These are phyloP conservation scores for Onthophagus sagittarius DNA, from an alignment of 2,888 invertebrate species.

Conservation along the genomic window DNA sequence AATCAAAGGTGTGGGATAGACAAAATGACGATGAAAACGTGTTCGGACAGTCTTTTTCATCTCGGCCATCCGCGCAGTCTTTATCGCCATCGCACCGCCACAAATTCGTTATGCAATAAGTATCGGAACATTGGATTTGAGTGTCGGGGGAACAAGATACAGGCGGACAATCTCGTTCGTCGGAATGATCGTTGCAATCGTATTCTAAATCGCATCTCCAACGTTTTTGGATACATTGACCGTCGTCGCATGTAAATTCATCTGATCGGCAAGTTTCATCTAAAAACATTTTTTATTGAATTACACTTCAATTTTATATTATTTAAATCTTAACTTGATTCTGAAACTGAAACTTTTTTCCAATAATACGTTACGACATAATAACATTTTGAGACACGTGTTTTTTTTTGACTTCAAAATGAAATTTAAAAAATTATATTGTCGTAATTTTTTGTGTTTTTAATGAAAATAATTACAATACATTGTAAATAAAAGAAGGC, in stretches of 20 bases:
- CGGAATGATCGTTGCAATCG: constrained; percentile 82
- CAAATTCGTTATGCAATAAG: constrained; percentile 71
- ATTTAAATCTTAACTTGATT: no score
- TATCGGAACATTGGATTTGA: constrained; percentile 72
- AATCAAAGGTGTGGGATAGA: constrained; percentile 69
- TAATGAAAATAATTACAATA: no score
- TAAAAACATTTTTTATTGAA: constrained; percentile 38
- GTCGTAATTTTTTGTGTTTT: no score
- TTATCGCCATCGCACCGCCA: constrained; percentile 87
- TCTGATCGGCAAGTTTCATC: constrained; percentile 89
- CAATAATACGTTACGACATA: no score
- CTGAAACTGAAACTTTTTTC: no score
- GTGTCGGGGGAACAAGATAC: constrained; percentile 65
- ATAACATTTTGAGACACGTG: no score
- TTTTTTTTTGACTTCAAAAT: no score
- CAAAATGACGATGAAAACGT: constrained; percentile 60
- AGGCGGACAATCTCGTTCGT: constrained; percentile 73
- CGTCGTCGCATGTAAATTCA: constrained; percentile 89
- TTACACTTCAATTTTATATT: no score
- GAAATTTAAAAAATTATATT: no score
- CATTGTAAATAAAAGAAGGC: no score
- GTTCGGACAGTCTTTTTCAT: constrained; percentile 71
- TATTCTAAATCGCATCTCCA: constrained; percentile 87
- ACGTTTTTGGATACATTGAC: constrained; percentile 79
- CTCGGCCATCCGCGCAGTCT: constrained; percentile 80